A percentile compares a stretch with the other conserved stretches of the same genome.
phyloP scores from a whole-genome alignment of 64 coral and sea anemone species.

The Actinia tenebrosa region DNA sequence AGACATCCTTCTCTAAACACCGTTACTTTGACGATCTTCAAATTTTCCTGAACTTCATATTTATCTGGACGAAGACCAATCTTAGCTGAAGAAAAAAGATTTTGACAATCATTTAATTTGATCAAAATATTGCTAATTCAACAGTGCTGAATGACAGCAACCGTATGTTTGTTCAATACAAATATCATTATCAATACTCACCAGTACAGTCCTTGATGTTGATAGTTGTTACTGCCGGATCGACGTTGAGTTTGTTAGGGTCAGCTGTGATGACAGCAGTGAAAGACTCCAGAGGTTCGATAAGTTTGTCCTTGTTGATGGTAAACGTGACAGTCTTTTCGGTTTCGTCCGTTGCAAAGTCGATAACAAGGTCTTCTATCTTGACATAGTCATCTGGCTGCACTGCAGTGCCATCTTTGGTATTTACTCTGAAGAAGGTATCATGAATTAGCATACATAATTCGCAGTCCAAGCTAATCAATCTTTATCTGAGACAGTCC shows the following conservation, averaged over 20 bases:
- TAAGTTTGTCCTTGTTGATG: neutral
- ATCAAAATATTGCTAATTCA: too few relatives aligned
- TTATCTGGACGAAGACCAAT: neutral
- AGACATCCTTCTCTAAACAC: neutral
- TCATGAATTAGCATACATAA: neutral
- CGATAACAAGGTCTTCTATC: neutral
- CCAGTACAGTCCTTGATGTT: neutral
- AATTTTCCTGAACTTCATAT: neutral
- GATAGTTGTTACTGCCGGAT: neutral
- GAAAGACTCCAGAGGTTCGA: neutral
- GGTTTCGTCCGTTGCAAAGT: neutral
- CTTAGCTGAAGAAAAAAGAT: neutral
- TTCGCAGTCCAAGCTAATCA: too few relatives aligned
- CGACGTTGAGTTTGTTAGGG: neutral
- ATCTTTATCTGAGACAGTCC: neutral
- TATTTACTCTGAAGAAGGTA: neutral
- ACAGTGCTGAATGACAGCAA: neutral
- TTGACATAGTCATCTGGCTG: neutral
- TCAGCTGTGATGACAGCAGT: conserved; percentile 1
- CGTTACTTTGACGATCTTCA: neutral
- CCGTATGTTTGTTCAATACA: neutral
- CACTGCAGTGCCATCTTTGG: neutral
- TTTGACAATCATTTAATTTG: too few relatives aligned
- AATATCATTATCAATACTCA: neutral
- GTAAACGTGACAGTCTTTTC: neutral